A percentile compares a stretch with the other conserved stretches of the same genome.
These are phyloP conservation scores for Eriocheir sinensis DNA, from an alignment of 1,140 invertebrate genomes.

Conservation along the genomic window DNA sequence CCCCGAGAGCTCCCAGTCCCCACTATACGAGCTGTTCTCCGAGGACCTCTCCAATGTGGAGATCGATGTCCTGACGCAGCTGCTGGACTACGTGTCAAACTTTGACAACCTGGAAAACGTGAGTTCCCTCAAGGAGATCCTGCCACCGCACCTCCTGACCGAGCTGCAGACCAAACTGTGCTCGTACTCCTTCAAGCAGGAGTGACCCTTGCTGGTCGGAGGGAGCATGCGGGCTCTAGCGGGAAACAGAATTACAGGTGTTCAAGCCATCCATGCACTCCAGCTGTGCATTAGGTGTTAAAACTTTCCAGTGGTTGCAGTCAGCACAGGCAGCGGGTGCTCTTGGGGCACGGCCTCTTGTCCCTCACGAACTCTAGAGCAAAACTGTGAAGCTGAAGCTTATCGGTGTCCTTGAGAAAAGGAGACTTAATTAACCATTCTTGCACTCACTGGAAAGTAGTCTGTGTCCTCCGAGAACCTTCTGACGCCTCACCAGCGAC, in stretches of 20 bases:
- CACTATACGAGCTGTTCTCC: slow-evolving; percentile 58
- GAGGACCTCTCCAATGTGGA: slow-evolving; percentile 71
- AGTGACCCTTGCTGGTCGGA: slow-evolving; percentile 37
- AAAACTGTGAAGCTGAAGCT: not conserved
- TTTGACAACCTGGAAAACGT: slow-evolving; percentile 72
- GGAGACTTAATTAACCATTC: not conserved
- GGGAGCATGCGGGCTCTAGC: too few species aligned
- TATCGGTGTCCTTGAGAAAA: not conserved
- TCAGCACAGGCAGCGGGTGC: too few species aligned
- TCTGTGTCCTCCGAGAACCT: not conserved
- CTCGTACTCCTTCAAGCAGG: slow-evolving; percentile 69
- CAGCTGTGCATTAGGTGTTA: not conserved
- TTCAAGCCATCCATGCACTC: slow-evolving; percentile 9
- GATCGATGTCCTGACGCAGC: slow-evolving; percentile 70
- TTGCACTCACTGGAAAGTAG: slow-evolving; percentile 13
- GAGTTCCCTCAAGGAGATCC: slow-evolving; percentile 67
- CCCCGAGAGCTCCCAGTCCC: slow-evolving; percentile 70
- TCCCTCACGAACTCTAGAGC: not conserved
- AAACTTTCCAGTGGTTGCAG: too few species aligned
- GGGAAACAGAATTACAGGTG: not conserved
- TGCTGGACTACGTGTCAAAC: slow-evolving; percentile 65
- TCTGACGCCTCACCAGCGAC: not conserved
- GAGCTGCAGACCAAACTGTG: slow-evolving; percentile 73
- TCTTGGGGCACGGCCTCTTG: too few species aligned
- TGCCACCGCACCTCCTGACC: slow-evolving; percentile 60